Base-by-base conservation (phyloP, 2,888 invertebrate genomes). In the Microctonus brassicae region DNA sequence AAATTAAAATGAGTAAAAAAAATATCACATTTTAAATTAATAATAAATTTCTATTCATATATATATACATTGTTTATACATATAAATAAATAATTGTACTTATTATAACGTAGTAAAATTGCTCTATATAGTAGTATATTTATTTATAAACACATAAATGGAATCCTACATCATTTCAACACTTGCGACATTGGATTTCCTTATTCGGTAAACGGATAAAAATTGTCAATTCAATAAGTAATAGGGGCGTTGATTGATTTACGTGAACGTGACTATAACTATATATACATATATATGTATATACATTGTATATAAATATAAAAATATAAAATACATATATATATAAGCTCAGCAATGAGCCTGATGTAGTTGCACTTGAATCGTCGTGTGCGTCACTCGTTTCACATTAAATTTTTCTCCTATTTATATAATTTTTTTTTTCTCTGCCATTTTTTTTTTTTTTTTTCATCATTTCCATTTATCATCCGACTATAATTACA, bases 181-280 rank as follows among this genome's bases (percentile, higher is more conserved):
- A 69, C 69, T 69, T 62, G 61, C 33, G 52, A 36, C 69, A 60
- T 61, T 34, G 34, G 36, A 65, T 53, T 24, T 29, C 65, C 34
- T 36, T 61, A 36, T 53, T 39, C n/a, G 22, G 52, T 55, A 13
- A 55, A 55, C 65, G 47, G 47, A 47, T 47, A 47, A 57, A 66
- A 66, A 66, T 39, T 55, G 66, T 66, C 66, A 66, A 66, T 66
- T 57, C 55, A 24, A 66, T 66, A 66, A 66, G 39, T 66, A 66
- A 66, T 66, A 66, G 55, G 55, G 29, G 33, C 36, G 20, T 53
- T 71, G 71, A 71, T 71, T 71, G 71, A 71, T 71, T 61, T 64
- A 70, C 61, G 26, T 53, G 29, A 53, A 36, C 52, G 42, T 34
- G 29, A 57, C 42, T n/a, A n/a, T 61, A 33, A 39, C 63, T 63